Evolutionary conservation across 2,797 vertebrate species (phyloP).

Genomic region (Sebastes oblongus): DNA sequence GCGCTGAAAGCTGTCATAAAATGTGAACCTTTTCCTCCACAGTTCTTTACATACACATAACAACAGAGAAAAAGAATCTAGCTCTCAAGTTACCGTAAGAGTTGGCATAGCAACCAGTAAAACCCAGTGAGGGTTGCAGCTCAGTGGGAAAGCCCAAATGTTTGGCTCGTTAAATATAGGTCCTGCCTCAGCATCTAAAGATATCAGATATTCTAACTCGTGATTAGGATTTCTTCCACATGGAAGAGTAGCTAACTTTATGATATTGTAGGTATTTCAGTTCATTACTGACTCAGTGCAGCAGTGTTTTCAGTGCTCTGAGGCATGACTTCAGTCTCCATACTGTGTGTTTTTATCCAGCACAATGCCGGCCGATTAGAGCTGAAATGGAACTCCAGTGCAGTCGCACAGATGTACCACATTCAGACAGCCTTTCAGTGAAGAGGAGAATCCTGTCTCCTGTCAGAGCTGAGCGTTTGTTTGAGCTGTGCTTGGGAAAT

Average conservation of each 20-base stretch:
- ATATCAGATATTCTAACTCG: not conserved
- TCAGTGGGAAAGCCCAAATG: slow-evolving; percentile 27
- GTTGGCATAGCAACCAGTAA: slow-evolving; percentile 39
- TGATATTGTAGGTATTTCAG: not conserved
- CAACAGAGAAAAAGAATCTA: not conserved
- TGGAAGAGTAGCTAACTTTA: not conserved
- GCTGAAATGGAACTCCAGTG: not conserved
- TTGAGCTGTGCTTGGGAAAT: not conserved
- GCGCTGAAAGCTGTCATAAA: not conserved
- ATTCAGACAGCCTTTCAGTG: not conserved
- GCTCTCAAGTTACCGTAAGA: not conserved
- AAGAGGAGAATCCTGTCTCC: slow-evolving; percentile 19
- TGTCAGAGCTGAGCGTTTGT: not conserved
- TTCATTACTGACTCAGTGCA: not conserved
- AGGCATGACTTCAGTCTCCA: not conserved
- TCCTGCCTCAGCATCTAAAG: not conserved
- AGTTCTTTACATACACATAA: not conserved
- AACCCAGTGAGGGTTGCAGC: not conserved
- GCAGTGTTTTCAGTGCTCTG: not conserved
- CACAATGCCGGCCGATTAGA: not conserved
- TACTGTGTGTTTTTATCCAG: not conserved
- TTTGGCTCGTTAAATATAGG: slow-evolving; percentile 7
- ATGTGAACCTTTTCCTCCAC: not conserved
- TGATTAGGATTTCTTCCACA: not conserved
- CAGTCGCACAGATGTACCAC: not conserved